Evolutionary conservation across 2,888 invertebrate genomes (phyloP).

Genomic region (Agriopis leucophaearia): DNA sequence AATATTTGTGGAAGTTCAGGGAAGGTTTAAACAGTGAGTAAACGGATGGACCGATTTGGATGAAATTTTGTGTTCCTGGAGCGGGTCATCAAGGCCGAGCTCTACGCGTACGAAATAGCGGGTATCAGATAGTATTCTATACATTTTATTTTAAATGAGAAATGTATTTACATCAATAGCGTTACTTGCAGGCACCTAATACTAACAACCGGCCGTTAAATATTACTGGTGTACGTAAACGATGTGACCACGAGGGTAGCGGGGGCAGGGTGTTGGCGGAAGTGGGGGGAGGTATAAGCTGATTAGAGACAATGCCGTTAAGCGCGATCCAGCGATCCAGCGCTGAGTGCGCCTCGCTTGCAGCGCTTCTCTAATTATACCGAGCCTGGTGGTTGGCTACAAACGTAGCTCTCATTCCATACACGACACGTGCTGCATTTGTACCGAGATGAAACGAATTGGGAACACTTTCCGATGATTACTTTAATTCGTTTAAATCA

Average conservation of each 20-base stretch:
- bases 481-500: too few relatives aligned
- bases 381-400: neutral
- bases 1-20: too few relatives aligned
- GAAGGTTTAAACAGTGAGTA: too few relatives aligned
- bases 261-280: neutral
- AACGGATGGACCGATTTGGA: too few relatives aligned
- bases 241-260: constrained; percentile 2
- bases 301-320: constrained; percentile 40
- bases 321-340: constrained; percentile 34
- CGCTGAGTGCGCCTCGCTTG: constrained; percentile 24
- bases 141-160: too few relatives aligned
- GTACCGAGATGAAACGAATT: neutral
- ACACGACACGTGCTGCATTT: neutral
- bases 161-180: neutral
- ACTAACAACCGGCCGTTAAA: neutral
- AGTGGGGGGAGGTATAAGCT: constrained; percentile 32
- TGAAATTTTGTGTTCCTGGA: too few relatives aligned
- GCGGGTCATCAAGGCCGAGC: too few relatives aligned
- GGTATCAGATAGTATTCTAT: neutral
- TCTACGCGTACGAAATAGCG: too few relatives aligned
- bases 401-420: neutral
- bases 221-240: neutral
- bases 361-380: constrained; percentile 4
- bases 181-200: neutral
- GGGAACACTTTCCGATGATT: too few relatives aligned